A percentile compares a stretch with the other conserved stretches of the same genome.
These are phyloP conservation scores for Phyllostomus discolor DNA, from an alignment of 2,113 vertebrate genomes.

Conservation along the genomic window DNA sequence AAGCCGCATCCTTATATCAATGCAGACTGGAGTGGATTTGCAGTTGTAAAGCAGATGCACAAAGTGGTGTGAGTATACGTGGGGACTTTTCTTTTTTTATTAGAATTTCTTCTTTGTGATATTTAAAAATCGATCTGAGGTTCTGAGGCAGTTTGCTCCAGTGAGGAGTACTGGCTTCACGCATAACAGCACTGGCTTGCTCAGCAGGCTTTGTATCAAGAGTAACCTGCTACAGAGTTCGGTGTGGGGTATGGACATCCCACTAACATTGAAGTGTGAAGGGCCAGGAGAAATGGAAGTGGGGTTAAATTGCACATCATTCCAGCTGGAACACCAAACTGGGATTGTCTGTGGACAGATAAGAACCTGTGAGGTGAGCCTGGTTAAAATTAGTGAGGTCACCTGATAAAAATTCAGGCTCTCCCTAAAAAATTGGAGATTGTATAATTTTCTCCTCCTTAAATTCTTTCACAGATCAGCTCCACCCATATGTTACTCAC, in stretches of 20 bases:
- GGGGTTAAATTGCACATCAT: background rate
- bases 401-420: background rate
- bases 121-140: background rate
- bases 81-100: background rate
- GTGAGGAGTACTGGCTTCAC: accelerated
- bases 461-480: constrained; percentile 46
- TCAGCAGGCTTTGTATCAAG: background rate
- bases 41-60: background rate
- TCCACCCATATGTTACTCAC: background rate
- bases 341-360: background rate
- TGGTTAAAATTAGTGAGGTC: background rate
- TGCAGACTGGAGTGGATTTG: background rate
- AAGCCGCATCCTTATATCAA: background rate
- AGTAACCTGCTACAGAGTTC: background rate
- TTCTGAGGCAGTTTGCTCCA: background rate
- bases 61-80: background rate
- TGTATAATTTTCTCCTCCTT: constrained; percentile 29
- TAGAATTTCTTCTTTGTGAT: background rate
- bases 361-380: background rate
- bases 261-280: background rate
- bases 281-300: background rate
- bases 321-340: background rate
- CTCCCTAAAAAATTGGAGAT: background rate
- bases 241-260: background rate
- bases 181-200: background rate